phyloP scores from a whole-genome alignment of 2,797 vertebrate species.

The Acrossocheilus wenchowensis region DNA sequence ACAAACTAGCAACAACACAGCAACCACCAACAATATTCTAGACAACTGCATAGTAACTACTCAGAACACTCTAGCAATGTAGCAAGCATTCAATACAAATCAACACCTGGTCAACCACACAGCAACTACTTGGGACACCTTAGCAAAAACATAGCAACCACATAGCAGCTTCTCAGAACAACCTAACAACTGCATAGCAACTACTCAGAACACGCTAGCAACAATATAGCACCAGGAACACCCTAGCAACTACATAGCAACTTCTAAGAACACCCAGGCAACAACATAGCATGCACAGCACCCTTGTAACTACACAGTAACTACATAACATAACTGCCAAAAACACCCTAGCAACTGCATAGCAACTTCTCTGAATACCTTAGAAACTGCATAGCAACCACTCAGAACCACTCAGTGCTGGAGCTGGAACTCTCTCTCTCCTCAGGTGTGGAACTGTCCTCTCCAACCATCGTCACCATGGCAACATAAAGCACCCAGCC shows the following conservation, averaged over 20 bases:
- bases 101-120: neutral
- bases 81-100: neutral
- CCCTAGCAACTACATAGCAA: neutral
- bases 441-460: neutral
- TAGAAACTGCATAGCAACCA: neutral
- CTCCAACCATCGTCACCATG: slow-evolving; percentile 14
- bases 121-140: neutral
- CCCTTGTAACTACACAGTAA: neutral
- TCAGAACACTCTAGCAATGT: neutral
- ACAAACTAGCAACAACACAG: neutral
- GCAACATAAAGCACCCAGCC: slow-evolving; percentile 60
- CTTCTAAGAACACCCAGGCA: neutral
- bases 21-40: neutral
- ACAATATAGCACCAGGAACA: neutral
- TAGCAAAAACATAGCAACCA: neutral
- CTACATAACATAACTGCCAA: no score
- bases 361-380: neutral
- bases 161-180: neutral
- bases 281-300: neutral
- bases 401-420: neutral
- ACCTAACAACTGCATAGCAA: no score
- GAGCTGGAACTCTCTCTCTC: neutral
- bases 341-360: no score
- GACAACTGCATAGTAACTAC: neutral
- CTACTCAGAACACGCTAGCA: no score